Evolutionary conservation across 1,140 invertebrate genomes (phyloP), one percentile per base, ranked within the genome.

Genomic region (Penaeus chinensis): DNA sequence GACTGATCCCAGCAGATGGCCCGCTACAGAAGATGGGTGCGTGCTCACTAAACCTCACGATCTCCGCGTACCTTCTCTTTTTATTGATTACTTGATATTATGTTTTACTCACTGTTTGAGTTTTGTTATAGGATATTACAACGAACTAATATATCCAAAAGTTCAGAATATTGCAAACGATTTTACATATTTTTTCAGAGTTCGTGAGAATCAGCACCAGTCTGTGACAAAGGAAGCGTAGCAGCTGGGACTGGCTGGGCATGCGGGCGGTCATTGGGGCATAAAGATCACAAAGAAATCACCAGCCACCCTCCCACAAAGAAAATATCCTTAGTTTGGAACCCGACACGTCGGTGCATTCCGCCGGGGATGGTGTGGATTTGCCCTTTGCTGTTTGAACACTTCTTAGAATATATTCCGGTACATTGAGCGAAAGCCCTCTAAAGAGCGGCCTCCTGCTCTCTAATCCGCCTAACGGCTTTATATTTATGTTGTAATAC

Each of bases 221-320:
- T 85, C 65, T 88, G 63, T 85, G 82, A 90, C 89, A 90, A 90
- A 90, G 89, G 89, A 90, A 90, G 85, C 84, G 78, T 85, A 88
- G 89, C 89, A 88, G 89, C 89, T 90, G 89, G 84, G 86, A 83
- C 89, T 82, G 69, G 85, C 74, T 80, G 87, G 87, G 87, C 87
- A 88, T 88, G 87, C 87, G 87, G 87, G 86, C 86, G 86, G 86
- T 88, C 86, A 88, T 83, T 84, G 74, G 86, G 86, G 87, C 87
- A 88, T 88, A 84, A 84, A 88, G 87, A 84, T 88, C 87, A 88
- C 87, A 88, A 88, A 88, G 87, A 88, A 88, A 88, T 88, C 87
- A 88, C 87, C 87, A 88, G 87, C 87, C 82, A 88, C 81, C 87
- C 82, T 84, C 87, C 82, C 87, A 84, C 87, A 88, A 84, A 88